Base-by-base conservation (phyloP, 2,113 vertebrate species). In the Grantiella picta region DNA sequence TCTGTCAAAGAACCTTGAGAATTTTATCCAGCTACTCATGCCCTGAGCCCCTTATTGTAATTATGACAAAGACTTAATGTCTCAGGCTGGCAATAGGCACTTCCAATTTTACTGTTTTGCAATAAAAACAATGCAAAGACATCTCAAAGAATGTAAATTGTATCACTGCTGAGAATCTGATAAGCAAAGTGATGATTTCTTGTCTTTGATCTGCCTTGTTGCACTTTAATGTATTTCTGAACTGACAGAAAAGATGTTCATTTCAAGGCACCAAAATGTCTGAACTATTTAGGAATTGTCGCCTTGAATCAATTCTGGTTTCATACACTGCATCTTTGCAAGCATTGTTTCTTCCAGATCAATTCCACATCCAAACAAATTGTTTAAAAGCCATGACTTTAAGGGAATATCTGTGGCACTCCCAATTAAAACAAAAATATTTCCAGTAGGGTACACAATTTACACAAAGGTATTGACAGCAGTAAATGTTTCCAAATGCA, bases 221-320 rank as follows among this genome's bases (percentile, higher is more conserved):
- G 25, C 31, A 9, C 66, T 78, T 95, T 86, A 97, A 95, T 95
- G 23, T 60, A 91, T 98, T 98, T 98, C 97, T 94, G 91, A 97
- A 96, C 97, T 97, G 96, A 97, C 97, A 98, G 91, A 95, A 86
- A 95, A 97, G 80, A 97, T 96, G 94, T 96, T 98, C 95, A 94
- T 97, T 98, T 97, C 93, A 94, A 98, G 98, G 98, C 98, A 98
- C 98, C 98, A 96, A 96, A 92, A 97, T 97, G 98, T 98, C 98
- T 99, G 98, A 98, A 97, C 89, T 95, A 78, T 97, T 98, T 97
- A 98, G 85, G 97, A 98, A 96, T 96, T 98, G 87, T 97, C 69
- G 38, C 96, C 93, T 94, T 94, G 94, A 98, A 98, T 98, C 98
- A 98, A 98, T 98, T 98, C 96, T 97, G 92, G 96, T 97, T 97